Base-by-base conservation (phyloP, 2,888 invertebrate species). In the Dromius quadrimaculatus region DNA sequence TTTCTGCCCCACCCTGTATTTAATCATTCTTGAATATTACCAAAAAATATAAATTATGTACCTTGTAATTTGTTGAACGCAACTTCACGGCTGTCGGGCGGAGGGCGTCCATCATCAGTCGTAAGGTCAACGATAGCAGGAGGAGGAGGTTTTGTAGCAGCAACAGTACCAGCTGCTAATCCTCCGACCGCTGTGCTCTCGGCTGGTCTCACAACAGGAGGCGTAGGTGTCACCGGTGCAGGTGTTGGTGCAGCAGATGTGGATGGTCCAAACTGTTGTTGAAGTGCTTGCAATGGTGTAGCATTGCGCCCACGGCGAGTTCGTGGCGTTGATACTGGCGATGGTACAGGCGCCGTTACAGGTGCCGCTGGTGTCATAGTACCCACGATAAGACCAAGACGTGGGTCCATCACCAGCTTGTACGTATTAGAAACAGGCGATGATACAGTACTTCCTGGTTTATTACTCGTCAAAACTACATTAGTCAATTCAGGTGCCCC, bases 61-160 rank as follows among this genome's bases (percentile, higher is more conserved):
- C 88, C 90, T 83, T 90, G 90, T 66, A 92, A 81, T 80, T 92
- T 93, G 78, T 90, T 91, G 77, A 92, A 91, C 0, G 91, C 88
- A 1, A 93, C 89, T 81, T 93, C 93, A 45, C 88, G 84, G 0
- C 90, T 89, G 77, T 91, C 90, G 0, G 90, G 89, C 0, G 87
- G 84, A 75, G 89, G 88, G 73, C 87, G 86, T 72, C 83, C 83
- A 13, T 89, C 89, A 13, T 89, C 89, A 64, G 86, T 84, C 1
- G 89, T 89, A 13, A 89, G 83, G 78, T 89, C 89, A 0, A 89
- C 89, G 6, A 89, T 84, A 2, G 86, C 82, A 0, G 85, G 82
- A 1, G 83, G 4, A 3, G 28, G 20, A 0, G 15, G 17, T 15
- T 43, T 83, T 1, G 85, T 81, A 0, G 84, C 83, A 1, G 84